Evolutionary conservation across 2,113 vertebrate genomes (phyloP).

Genomic region (Saccopteryx leptura): DNA sequence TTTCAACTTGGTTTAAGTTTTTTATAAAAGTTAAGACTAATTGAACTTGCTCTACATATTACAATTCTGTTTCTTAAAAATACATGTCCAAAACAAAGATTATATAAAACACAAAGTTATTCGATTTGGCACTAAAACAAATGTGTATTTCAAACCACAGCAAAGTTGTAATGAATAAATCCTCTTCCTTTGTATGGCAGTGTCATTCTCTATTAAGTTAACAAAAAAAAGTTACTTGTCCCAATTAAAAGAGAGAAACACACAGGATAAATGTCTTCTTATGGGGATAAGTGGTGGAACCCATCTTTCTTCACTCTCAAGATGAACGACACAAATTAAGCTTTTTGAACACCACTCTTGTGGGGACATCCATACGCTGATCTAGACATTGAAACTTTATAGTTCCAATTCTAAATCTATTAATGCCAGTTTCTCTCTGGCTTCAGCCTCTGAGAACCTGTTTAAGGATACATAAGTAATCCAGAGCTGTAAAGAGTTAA

Average conservation of each 20-base stretch:
- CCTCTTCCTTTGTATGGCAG: conserved; percentile 81
- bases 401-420: conserved; percentile 82
- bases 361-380: conserved; percentile 85
- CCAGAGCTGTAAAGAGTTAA: conserved; percentile 80
- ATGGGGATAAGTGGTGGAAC: conserved; percentile 72
- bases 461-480: conserved; percentile 83
- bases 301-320: conserved; percentile 83
- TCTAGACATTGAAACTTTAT: conserved; percentile 81
- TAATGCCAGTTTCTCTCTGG: conserved; percentile 84
- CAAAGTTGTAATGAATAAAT: conserved; percentile 78
- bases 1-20: conserved; percentile 78
- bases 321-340: conserved; percentile 83
- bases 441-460: conserved; percentile 82
- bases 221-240: conserved; percentile 73
- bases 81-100: conserved; percentile 68
- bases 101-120: conserved; percentile 68
- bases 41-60: conserved; percentile 68
- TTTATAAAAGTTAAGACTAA: conserved; percentile 38
- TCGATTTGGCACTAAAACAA: conserved; percentile 83
- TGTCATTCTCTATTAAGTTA: conserved; percentile 72
- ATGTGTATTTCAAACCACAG: conserved; percentile 80
- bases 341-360: conserved; percentile 87
- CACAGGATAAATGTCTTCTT: conserved; percentile 74
- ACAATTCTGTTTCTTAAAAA: conserved; percentile 79
- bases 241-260: conserved; percentile 53